Percentiles rank a stretch among this genome's conserved stretches.
phyloP scores from a whole-genome alignment of 2,113 vertebrate genomes.

The Scomber scombrus region DNA sequence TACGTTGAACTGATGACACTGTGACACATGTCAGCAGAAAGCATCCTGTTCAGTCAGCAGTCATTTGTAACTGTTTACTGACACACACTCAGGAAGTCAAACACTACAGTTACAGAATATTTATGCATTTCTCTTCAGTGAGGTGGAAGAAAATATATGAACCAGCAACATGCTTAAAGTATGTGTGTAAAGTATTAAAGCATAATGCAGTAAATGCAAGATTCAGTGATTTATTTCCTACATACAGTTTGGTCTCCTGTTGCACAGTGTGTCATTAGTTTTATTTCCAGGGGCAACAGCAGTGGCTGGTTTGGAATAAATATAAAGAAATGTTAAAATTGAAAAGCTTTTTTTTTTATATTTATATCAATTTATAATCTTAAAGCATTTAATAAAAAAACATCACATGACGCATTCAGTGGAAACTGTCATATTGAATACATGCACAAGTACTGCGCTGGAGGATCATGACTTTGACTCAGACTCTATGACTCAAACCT shows the following conservation, averaged over 20 bases:
- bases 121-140: constrained; percentile 18
- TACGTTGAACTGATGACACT: constrained; percentile 61
- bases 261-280: too few relatives aligned
- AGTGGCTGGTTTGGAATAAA: too few relatives aligned
- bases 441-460: background rate
- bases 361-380: too few relatives aligned
- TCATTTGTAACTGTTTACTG: constrained; percentile 69
- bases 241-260: too few relatives aligned
- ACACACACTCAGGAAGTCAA: constrained; percentile 59
- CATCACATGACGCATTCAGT: too few relatives aligned
- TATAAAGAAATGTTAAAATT: too few relatives aligned
- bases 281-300: too few relatives aligned
- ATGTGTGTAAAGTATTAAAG: background rate
- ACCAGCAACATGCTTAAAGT: background rate
- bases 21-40: constrained; percentile 77
- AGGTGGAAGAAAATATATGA: background rate
- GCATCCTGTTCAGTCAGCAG: constrained; percentile 77
- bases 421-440: too few relatives aligned
- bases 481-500: background rate
- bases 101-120: constrained; percentile 34
- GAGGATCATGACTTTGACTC: background rate
- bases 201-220: too few relatives aligned
- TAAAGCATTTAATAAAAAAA: too few relatives aligned
- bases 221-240: too few relatives aligned
- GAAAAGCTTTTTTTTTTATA: too few relatives aligned